Evolutionary conservation across 2,797 vertebrate species (phyloP).

Genomic region (Adrianichthys oophorus): DNA sequence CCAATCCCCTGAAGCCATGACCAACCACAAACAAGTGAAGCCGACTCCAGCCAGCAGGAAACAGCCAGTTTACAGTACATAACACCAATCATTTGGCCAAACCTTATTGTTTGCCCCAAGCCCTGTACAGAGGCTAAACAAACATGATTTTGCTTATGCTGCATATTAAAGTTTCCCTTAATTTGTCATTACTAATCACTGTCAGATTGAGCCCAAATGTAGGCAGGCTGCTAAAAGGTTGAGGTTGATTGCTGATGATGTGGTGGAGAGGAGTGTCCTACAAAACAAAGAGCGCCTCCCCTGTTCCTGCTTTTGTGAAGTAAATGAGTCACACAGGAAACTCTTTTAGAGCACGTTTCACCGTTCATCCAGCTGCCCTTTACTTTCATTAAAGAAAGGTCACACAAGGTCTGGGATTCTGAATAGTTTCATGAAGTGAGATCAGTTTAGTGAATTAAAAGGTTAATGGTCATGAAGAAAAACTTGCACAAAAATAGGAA

Average conservation of each 20-base stretch:
- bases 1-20: constrained; percentile 54
- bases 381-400: constrained; percentile 35
- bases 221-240: constrained; percentile 42
- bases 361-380: constrained; percentile 10
- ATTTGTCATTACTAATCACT: constrained; percentile 71
- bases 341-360: constrained; percentile 49
- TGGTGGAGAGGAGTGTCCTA: constrained; percentile 43
- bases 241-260: constrained; percentile 65
- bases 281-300: constrained; percentile 35
- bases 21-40: constrained; percentile 60
- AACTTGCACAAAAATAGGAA: too few species aligned
- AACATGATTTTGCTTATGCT: constrained; percentile 59
- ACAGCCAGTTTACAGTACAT: constrained; percentile 58
- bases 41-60: constrained; percentile 38
- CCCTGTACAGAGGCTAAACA: constrained; percentile 65
- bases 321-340: constrained; percentile 42
- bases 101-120: constrained; percentile 59
- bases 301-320: constrained; percentile 6
- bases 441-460: constrained; percentile 43
- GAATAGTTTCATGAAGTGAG: constrained; percentile 55
- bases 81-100: constrained; percentile 68
- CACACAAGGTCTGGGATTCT: constrained; percentile 27
- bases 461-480: constrained; percentile 3
- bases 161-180: constrained; percentile 57
- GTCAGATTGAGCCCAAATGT: constrained; percentile 47